Evolutionary conservation across 2,888 invertebrate genomes (phyloP).

Genomic region (Pedicia rivosa): DNA sequence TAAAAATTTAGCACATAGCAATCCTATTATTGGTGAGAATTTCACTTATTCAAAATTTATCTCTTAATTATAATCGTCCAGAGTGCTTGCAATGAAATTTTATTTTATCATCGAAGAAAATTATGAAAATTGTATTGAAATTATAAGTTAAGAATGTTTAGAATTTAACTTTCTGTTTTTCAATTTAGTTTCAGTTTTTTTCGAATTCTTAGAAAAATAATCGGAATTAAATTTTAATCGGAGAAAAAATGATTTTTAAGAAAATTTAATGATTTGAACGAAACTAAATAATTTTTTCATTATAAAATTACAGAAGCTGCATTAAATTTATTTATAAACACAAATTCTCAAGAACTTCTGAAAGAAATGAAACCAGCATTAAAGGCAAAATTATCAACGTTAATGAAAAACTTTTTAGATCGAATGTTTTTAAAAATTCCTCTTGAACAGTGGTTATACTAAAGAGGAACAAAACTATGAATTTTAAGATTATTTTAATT

Average conservation of each 20-base stretch:
- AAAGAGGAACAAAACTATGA: conserved; percentile 10
- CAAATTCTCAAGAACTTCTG: conserved; percentile 65
- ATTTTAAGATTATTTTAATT: too few species aligned
- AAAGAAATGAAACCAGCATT: conserved; percentile 80
- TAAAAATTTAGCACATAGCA: conserved; percentile 66
- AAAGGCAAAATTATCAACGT: conserved; percentile 54
- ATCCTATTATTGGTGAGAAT: conserved; percentile 60
- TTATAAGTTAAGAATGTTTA: too few species aligned
- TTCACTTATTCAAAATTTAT: not conserved
- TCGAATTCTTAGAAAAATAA: conserved; percentile 5
- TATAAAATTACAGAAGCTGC: conserved; percentile 55
- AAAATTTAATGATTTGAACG: too few species aligned
- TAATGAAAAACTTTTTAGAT: conserved; percentile 61
- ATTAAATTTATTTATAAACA: conserved; percentile 71
- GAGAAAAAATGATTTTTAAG: too few species aligned
- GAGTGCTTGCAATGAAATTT: too few species aligned
- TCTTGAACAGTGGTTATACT: conserved; percentile 57
- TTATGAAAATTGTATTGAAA: too few species aligned
- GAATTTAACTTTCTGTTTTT: too few species aligned
- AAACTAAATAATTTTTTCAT: conserved; percentile 3
- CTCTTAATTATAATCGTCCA: too few species aligned
- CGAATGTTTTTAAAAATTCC: conserved; percentile 60
- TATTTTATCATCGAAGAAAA: too few species aligned
- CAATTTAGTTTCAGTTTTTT: too few species aligned
- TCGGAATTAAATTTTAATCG: conserved; percentile 1